Evolutionary conservation across 2,888 invertebrate genomes (phyloP).

Genomic region (Nomada fabriciana): DNA sequence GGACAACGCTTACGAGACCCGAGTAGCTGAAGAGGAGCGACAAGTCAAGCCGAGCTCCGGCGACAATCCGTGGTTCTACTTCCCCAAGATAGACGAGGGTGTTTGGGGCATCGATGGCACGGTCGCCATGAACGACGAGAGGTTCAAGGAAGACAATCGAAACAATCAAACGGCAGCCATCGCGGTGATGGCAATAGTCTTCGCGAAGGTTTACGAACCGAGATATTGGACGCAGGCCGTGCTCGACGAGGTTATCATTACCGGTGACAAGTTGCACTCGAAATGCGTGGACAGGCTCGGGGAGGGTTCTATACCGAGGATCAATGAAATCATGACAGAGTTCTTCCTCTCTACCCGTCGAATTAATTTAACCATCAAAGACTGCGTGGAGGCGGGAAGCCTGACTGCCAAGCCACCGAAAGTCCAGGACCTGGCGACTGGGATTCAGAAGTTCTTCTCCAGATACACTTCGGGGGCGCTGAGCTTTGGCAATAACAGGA

Average conservation of each 20-base stretch:
- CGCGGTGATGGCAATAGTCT: constrained; percentile 76
- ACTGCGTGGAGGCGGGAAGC: constrained; percentile 79
- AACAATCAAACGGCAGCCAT: constrained; percentile 76
- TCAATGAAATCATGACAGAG: constrained; percentile 78
- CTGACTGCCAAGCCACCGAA: constrained; percentile 66
- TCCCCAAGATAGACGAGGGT: constrained; percentile 72
- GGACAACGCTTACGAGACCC: constrained; percentile 73
- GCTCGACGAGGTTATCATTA: constrained; percentile 76
- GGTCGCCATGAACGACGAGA: constrained; percentile 64
- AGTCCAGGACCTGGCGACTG: constrained; percentile 70
- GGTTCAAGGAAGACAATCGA: constrained; percentile 66
- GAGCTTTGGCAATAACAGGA: constrained; percentile 55
- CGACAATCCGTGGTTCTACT: constrained; percentile 77
- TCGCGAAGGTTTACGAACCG: constrained; percentile 79
- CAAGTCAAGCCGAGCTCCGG: constrained; percentile 63
- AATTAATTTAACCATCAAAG: constrained; percentile 76
- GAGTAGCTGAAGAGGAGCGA: constrained; percentile 67
- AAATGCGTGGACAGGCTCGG: constrained; percentile 75
- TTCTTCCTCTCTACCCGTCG: constrained; percentile 78
- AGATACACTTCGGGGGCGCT: constrained; percentile 73
- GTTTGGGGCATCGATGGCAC: constrained; percentile 76
- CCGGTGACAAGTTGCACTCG: constrained; percentile 77
- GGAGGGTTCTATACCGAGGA: constrained; percentile 48
- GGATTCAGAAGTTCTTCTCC: constrained; percentile 75
- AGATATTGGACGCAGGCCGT: constrained; percentile 74